Conservation (phyloP, 2,888 invertebrate species). For the Nomada fucata region DNA sequence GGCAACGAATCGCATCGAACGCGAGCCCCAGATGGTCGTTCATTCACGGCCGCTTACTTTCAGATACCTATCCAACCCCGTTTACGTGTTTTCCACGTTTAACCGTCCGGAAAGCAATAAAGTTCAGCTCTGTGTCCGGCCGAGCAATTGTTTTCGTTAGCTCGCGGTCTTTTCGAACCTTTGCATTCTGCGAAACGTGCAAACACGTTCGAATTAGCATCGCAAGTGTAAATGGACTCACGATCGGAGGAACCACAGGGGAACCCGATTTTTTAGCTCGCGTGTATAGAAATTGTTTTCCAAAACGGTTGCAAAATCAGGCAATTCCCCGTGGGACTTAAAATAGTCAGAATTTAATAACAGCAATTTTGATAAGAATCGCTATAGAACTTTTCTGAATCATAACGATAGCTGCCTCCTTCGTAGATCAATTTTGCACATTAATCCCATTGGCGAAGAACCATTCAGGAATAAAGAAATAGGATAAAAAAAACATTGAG, state of each 20-base stretch:
- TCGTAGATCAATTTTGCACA: too few relatives aligned
- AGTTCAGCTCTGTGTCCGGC: conserved; percentile 33
- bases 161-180: not conserved
- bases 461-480: too few relatives aligned
- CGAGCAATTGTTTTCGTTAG: conserved; percentile 27
- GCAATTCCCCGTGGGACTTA: too few relatives aligned
- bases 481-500: not conserved
- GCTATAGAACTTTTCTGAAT: too few relatives aligned
- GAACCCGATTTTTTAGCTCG: conserved; percentile 14
- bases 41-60: conserved; percentile 51
- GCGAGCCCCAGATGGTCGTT: conserved; percentile 33
- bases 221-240: conserved; percentile 24
- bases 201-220: conserved; percentile 38
- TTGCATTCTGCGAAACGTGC: not conserved
- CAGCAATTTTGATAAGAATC: not conserved
- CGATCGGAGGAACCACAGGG: conserved; percentile 20
- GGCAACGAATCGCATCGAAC: conserved; percentile 10
- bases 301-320: not conserved
- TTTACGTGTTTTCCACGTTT: conserved; percentile 51
- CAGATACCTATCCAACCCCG: conserved; percentile 29
- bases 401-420: too few relatives aligned
- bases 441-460: too few relatives aligned
- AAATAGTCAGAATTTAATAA: not conserved
- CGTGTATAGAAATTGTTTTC: conserved; percentile 21
- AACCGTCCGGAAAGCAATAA: conserved; percentile 60